Evolutionary conservation across 2,797 vertebrate genomes (phyloP).

Genomic region (Tragopan temminckii): DNA sequence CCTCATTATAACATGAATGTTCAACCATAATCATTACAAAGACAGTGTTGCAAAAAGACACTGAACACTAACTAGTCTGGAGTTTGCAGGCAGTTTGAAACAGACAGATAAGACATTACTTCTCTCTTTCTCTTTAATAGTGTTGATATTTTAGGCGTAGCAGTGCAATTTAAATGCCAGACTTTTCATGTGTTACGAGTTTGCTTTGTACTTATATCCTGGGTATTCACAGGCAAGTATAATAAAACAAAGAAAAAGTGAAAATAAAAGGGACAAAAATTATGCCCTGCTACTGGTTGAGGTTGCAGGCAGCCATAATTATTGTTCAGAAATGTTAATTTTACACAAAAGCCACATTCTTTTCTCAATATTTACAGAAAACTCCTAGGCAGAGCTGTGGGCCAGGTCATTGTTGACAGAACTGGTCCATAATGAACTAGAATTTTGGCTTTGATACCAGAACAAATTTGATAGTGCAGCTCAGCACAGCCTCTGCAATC

Average conservation of each 20-base stretch:
- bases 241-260: neutral
- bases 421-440: neutral
- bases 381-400: neutral
- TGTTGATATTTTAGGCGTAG: neutral
- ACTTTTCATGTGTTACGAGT: neutral
- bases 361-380: neutral
- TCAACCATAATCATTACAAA: neutral
- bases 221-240: neutral
- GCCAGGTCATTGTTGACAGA: conserved; percentile 22
- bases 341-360: neutral
- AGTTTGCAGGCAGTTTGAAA: neutral
- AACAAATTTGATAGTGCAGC: neutral
- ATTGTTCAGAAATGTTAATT: neutral
- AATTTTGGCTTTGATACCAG: conserved; percentile 22
- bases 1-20: neutral
- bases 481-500: conserved; percentile 5
- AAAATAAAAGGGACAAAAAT: neutral
- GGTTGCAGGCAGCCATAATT: neutral
- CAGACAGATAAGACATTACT: neutral
- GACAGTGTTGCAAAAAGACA: neutral
- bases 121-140: neutral
- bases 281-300: neutral
- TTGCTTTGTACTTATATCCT: neutral
- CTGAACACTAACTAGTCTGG: neutral
- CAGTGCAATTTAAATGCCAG: neutral